A percentile compares a stretch with the other conserved stretches of the same genome.
Conservation (phyloP, 1,140 invertebrate genomes). For the Drosophila subobscura region DNA sequence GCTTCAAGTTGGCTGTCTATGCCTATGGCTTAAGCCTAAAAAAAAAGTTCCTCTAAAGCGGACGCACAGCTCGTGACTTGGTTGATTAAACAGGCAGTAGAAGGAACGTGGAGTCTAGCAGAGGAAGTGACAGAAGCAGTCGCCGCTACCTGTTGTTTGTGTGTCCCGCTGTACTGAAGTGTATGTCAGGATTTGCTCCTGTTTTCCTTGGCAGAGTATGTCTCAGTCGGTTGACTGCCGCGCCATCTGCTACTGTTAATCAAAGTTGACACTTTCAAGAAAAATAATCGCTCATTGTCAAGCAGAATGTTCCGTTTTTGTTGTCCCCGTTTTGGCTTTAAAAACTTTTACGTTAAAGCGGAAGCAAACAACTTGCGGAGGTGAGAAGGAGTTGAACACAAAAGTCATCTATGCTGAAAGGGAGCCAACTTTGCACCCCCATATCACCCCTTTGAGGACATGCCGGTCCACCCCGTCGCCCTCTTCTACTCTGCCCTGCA, state of each 20-base stretch:
- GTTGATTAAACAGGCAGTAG: conserved; percentile 36
- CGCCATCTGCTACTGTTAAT: conserved; percentile 31
- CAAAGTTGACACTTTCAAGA: conserved; percentile 43
- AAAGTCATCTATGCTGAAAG: conserved; percentile 45
- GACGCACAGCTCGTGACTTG: conserved; percentile 39
- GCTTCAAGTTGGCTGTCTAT: conserved; percentile 41
- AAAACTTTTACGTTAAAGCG: conserved; percentile 37
- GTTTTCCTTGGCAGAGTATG: conserved; percentile 17
- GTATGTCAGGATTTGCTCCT: conserved; percentile 28
- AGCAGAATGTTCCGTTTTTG: conserved; percentile 23
- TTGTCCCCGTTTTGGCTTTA: conserved; percentile 23
- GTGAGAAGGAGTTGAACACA: conserved; percentile 23
- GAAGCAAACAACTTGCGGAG: conserved; percentile 15
- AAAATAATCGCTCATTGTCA: conserved; percentile 52
- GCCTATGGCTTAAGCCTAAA: conserved; percentile 21
- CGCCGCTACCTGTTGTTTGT: conserved; percentile 3
- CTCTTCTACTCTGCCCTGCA: conserved; percentile 67
- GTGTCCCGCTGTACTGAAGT: conserved; percentile 8
- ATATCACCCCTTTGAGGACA: conserved; percentile 63
- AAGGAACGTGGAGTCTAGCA: not conserved
- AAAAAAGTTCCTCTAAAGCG: conserved; percentile 42
- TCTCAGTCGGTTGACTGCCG: conserved; percentile 15
- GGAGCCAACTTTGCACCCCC: conserved; percentile 23
- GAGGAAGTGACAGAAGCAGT: no score
- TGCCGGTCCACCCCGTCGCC: not conserved